A percentile compares a stretch with the other conserved stretches of the same genome.
phyloP scores from a whole-genome alignment of 2,797 vertebrate species.

The Amazona finschi region DNA sequence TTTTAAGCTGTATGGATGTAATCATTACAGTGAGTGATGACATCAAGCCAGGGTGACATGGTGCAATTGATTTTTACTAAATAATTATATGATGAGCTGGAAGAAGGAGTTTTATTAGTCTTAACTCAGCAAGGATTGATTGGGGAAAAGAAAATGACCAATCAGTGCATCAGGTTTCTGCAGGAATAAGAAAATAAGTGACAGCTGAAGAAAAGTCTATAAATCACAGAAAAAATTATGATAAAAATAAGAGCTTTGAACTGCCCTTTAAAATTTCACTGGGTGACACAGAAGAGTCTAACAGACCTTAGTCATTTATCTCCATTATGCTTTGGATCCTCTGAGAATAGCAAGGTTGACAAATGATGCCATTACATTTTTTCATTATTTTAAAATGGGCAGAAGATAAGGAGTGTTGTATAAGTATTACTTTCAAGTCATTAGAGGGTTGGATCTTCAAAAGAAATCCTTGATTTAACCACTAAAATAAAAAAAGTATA shows the following conservation, averaged over 20 bases:
- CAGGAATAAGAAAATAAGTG: conserved; percentile 47
- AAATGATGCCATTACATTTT: conserved; percentile 48
- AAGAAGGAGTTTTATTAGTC: conserved; percentile 64
- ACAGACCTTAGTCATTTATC: conserved; percentile 42
- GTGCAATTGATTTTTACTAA: conserved; percentile 69
- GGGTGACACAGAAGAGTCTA: conserved; percentile 23
- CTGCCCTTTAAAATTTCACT: conserved; percentile 64
- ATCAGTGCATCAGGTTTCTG: conserved; percentile 4
- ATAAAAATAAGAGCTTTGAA: conserved; percentile 40
- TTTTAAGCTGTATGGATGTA: conserved; percentile 61
- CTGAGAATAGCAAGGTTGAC: conserved; percentile 42
- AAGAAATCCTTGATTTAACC: conserved; percentile 11
- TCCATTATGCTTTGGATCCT: conserved; percentile 47
- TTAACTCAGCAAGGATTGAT: conserved; percentile 60
- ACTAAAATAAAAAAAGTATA: neutral
- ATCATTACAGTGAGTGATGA: conserved; percentile 70
- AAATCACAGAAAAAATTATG: conserved; percentile 50
- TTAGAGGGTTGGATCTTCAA: neutral
- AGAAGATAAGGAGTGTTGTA: neutral
- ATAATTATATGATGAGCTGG: conserved; percentile 65
- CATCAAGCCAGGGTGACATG: conserved; percentile 61
- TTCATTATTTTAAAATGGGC: conserved; percentile 48
- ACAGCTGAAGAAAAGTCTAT: conserved; percentile 50
- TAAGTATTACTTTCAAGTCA: conserved; percentile 29
- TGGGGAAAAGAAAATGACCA: conserved; percentile 45